A percentile compares a stretch with the other conserved stretches of the same genome.
These are phyloP conservation scores for Holothuria glaberrima DNA, from an alignment of 35 echinoderm and acorn worm species.

Conservation along the genomic window DNA sequence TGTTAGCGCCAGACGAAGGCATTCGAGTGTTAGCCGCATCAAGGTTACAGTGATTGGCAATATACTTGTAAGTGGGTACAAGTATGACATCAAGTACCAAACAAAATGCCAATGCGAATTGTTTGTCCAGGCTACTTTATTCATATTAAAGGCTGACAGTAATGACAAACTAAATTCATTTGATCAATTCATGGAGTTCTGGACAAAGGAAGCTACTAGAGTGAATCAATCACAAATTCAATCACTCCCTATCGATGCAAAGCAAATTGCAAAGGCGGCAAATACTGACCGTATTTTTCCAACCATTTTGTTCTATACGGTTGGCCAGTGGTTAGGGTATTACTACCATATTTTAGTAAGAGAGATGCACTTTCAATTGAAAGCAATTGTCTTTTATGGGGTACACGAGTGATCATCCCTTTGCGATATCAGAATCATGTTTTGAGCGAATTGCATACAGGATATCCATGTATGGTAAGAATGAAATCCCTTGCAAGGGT, in stretches of 20 bases:
- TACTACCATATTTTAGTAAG: background rate
- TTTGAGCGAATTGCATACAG: background rate
- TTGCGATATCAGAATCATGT: background rate
- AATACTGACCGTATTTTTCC: conserved; percentile 50
- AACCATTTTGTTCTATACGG: background rate
- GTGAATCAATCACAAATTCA: too few species aligned
- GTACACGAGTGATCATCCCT: too few species aligned
- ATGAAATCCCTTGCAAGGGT: conserved; percentile 27
- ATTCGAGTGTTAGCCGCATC: conserved; percentile 27
- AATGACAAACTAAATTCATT: conserved; percentile 15
- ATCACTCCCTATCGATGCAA: too few species aligned
- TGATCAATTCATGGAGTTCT: background rate
- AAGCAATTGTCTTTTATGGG: too few species aligned
- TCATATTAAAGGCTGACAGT: background rate
- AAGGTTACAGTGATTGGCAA: conserved; percentile 64
- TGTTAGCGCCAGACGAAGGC: conserved; percentile 24
- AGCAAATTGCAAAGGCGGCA: too few species aligned
- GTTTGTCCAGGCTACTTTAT: conserved; percentile 43
- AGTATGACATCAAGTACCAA: too few species aligned
- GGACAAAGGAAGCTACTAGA: too few species aligned
- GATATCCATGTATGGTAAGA: conserved; percentile 9
- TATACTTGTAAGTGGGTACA: conserved; percentile 59
- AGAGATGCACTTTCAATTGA: conserved; percentile 39
- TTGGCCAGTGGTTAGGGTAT: conserved; percentile 41
- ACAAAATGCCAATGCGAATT: conserved; percentile 65